Base-by-base conservation (phyloP, 1,140 invertebrate species). In the Marisa cornuarietis region DNA sequence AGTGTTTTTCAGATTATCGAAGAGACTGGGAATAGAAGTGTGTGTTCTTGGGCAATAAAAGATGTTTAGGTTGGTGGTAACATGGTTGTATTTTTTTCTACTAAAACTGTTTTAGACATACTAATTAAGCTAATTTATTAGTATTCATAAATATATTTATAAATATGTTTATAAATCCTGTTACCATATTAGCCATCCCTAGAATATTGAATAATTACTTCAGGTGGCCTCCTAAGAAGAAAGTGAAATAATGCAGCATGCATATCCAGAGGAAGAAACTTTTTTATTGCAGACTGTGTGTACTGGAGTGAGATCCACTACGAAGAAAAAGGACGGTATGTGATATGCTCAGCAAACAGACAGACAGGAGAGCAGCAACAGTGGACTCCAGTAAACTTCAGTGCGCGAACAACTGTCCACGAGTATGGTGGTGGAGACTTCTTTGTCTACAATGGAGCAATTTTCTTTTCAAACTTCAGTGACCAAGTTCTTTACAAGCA, bases 341-440 rank as follows among this genome's bases (percentile, higher is more conserved):
- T 88, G 22, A 80, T 90, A 16, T 89, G 89, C 78, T 88, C 88
- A 42, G 79, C 76, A 42, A 85, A 84, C 26, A 79, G 65, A 42
- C 63, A 74, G 4, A 76, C 83, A 9, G 79, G 76, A 10, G 75
- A 83, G 16, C 78, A 81, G 26, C 77, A 76, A 42, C 42, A 83
- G 18, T 90, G 86, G 88, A 90, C 90, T 24, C 88, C 89, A 6
- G 62, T 83, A 61, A 86, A 82, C n/a, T 90, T 89, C 79, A 90
- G 85, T 82, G 86, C 86, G 16, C 78, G 87, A 14, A 90, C 86
- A 18, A 82, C 83, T 72, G 91, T 92, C 51, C 91, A 92, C 85
- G 91, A 92, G 72, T 92, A 92, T 82, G 91, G 91, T 61, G 91
- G 82, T 22, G 91, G 90, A 31, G 88, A 88, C 14, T 86, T 90